Evolutionary conservation across 2,888 invertebrate genomes (phyloP), one percentile per base, ranked within the genome.

Genomic region (Amphipyra tragopoginis): DNA sequence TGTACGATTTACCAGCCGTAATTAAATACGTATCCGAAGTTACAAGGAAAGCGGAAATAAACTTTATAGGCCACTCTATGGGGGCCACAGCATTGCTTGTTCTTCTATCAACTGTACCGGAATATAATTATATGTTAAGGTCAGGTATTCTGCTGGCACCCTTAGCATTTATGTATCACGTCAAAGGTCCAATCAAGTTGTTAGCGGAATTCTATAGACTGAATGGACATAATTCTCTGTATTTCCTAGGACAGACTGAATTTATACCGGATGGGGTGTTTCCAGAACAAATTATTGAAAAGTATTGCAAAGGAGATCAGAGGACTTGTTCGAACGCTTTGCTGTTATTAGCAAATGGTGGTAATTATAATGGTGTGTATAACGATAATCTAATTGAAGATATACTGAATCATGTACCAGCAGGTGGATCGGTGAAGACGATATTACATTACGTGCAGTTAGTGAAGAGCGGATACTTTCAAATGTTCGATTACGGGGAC

Each of bases 61-160:
- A 85, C 63, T 87, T 82, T 57, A 71, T 90, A 14, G 88, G 86
- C 0, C 85, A 89, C 58, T 90, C 87, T 0, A 83, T 89, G 85
- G 87, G 88, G 26, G 80, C 81, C 4, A 85, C 89, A 2, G 85
- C 86, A 4, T 70, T 89, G 14, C 66, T 90, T 0, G 83, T 83
- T 4, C 77, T 89, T 11, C 65, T 90, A 29, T 81, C 87, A 6
- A 71, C 77, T 26, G 52, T 63, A 21, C 86, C 85, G 0, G 61
- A 78, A 33, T 89, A 87, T 49, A 89, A 88, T 62, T 42, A 53
- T 4, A 34, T 82, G 9, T 59, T 90, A 21, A 83, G 69, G 64
- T 82, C 82, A 5, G 87, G 82, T 5, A 72, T 79, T 29, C 68
- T 90, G 39, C 47, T 90, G 11, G 88, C 86, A 8, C 90, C 89